Evolutionary conservation across 2,797 vertebrate genomes (phyloP).

Genomic region (Otus scops): DNA sequence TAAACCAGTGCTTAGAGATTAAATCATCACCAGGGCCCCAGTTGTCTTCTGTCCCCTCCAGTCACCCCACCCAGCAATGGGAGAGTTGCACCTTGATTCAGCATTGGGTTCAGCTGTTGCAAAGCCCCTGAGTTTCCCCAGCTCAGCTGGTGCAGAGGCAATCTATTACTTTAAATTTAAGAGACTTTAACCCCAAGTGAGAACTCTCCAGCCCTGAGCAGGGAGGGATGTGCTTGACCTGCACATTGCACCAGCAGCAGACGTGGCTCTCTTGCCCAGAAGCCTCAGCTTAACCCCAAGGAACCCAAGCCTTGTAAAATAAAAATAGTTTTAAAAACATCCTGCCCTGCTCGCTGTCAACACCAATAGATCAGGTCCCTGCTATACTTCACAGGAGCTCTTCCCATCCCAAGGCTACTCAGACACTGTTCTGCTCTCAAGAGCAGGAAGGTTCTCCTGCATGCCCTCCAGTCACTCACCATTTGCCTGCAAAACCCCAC

Average conservation of each 20-base stretch:
- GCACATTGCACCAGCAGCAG: fast-evolving
- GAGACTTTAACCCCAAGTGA: fast-evolving
- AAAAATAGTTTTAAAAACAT: not conserved
- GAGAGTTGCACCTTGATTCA: not conserved
- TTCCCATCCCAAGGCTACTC: not conserved
- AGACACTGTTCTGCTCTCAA: not conserved
- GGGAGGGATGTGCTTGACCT: fast-evolving
- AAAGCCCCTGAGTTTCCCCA: not conserved
- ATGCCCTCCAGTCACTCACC: fast-evolving
- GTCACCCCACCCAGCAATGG: not conserved
- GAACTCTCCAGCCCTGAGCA: not conserved
- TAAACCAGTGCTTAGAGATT: not conserved
- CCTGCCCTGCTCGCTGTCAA: not conserved
- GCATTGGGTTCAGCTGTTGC: fast-evolving
- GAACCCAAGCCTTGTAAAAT: not conserved
- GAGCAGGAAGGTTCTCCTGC: fast-evolving
- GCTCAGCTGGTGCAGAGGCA: not conserved
- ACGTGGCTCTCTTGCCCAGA: fast-evolving
- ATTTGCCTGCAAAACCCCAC: not conserved
- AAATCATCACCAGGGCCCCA: not conserved
- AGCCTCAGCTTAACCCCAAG: not conserved
- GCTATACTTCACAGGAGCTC: not conserved
- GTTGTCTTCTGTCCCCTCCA: not conserved
- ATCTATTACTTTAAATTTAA: not conserved
- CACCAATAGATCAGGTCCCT: not conserved